Percentiles rank a stretch among this genome's conserved stretches.
These are phyloP conservation scores for Protomyctophum bolini DNA, from an alignment of 2,113 vertebrate genomes.

Conservation along the genomic window DNA sequence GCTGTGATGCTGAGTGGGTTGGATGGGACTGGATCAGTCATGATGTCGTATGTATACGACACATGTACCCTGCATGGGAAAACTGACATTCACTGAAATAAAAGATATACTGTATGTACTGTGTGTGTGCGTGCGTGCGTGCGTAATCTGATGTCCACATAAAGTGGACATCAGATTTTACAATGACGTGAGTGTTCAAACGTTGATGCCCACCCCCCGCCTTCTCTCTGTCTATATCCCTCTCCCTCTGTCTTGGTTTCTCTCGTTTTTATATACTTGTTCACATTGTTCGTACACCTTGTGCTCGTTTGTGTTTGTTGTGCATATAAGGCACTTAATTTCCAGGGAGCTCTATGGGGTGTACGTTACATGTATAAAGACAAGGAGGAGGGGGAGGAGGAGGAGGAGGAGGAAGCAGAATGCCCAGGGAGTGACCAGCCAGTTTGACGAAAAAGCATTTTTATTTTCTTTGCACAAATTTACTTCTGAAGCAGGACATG, in stretches of 20 bases:
- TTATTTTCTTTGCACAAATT: no score
- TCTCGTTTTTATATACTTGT: conserved; percentile 32
- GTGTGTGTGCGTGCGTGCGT: conserved; percentile 8
- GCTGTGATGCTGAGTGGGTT: conserved; percentile 16
- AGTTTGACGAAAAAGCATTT: conserved; percentile 14
- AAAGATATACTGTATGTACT: background rate
- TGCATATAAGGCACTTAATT: conserved; percentile 28
- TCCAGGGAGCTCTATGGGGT: conserved; percentile 46
- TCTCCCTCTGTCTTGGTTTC: conserved; percentile 25
- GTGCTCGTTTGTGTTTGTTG: conserved; percentile 49
- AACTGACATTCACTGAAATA: conserved; percentile 6
- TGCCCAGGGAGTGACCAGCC: conserved; percentile 29
- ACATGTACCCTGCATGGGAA: conserved; percentile 11
- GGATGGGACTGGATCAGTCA: conserved; percentile 24
- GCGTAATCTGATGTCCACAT: no score
- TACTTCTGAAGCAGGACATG: conserved; percentile 12
- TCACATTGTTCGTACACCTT: conserved; percentile 24
- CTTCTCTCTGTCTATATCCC: conserved; percentile 35
- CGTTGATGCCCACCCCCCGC: conserved; percentile 29
- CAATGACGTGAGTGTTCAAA: conserved; percentile 50
- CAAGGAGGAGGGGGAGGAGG: conserved; percentile 33
- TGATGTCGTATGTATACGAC: conserved; percentile 6
- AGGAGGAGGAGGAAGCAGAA: conserved; percentile 45
- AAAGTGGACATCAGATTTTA: conserved; percentile 23
- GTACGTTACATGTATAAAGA: conserved; percentile 46